Evolutionary conservation across 2,113 vertebrate genomes (phyloP).

Genomic region (Monarcha castaneiventris): DNA sequence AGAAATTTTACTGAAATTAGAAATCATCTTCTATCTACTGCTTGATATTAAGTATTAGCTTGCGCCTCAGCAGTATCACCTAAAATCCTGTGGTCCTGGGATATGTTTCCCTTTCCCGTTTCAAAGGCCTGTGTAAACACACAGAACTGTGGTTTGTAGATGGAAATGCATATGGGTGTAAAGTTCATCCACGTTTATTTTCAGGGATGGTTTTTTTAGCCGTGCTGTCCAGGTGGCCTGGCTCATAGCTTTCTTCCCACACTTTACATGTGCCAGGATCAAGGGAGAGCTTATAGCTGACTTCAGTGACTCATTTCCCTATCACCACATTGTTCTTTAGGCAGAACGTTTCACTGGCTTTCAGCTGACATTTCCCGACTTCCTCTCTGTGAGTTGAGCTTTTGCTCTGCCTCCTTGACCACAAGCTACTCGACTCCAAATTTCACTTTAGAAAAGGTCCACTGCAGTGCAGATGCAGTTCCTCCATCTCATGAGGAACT

Average conservation of each 20-base stretch:
- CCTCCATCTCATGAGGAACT: background rate
- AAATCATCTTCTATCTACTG: background rate
- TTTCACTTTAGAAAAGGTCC: background rate
- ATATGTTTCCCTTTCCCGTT: background rate
- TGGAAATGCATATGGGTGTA: background rate
- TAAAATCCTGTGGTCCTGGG: background rate
- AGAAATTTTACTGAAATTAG: background rate
- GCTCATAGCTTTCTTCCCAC: conserved; percentile 21
- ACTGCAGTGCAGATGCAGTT: background rate
- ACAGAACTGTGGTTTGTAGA: background rate
- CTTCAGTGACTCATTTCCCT: conserved; percentile 1
- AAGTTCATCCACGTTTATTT: conserved; percentile 44
- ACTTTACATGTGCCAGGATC: background rate
- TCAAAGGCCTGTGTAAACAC: conserved; percentile 4
- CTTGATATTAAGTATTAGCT: background rate
- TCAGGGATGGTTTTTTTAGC: background rate
- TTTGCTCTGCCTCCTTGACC: background rate
- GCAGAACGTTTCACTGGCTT: background rate
- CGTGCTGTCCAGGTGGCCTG: background rate
- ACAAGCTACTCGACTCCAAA: background rate
- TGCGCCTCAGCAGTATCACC: background rate
- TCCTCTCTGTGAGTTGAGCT: background rate
- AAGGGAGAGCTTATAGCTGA: background rate
- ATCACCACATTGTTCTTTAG: background rate
- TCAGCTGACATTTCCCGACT: background rate